Base-by-base conservation (phyloP, 2,888 invertebrate genomes). In the Chrysotoxum bicinctum region DNA sequence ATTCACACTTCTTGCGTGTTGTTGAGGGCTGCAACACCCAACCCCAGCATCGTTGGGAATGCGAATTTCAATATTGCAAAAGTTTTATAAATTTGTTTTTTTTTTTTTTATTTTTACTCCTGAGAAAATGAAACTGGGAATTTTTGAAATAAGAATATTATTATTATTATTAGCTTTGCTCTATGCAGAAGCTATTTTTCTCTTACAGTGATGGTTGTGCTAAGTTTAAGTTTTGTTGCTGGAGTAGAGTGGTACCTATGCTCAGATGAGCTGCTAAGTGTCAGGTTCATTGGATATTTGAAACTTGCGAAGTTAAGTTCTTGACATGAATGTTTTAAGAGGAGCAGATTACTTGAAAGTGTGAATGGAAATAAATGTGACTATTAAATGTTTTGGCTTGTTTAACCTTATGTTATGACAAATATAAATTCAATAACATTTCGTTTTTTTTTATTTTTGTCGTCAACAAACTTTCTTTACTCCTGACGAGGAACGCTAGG, bases 1-100 rank as follows among this genome's bases (percentile, higher is more conserved):
- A 85, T 85, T 85, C 85, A 73, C 85, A 81, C 85, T 85, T 76
- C 68, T 77, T 48, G 68, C 19, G 21, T 73, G 73, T 81, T 66
- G 48, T 80, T 35, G 35, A 21, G 35, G 2, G 58, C 10, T 19
- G 26, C 54, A 6, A 35, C 2, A n/a, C 7, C 21, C 10, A 66
- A 16, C 40, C 26, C 40, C 21, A 26, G 7, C 35, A 19, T n/a
- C 56, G 62, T 64, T 56, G 56, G 50, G 64, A 66, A 69, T 81
- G 62, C 48, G 50, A 72, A 77, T 85, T 85, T 85, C 81, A 81
- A 81, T 85, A 81, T 81, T 76, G 72, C 37, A 40, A 23, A 85
- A 85, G 81, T 85, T 76, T 81, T 62, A 1, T 14, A 30, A 32
- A 54, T 54, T n/a, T n/a, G n/a, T n/a, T n/a, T 21, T 72, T 52